Evolutionary conservation across 64 coral and sea anemone genomes (phyloP).

Genomic region (Montipora capricornis): DNA sequence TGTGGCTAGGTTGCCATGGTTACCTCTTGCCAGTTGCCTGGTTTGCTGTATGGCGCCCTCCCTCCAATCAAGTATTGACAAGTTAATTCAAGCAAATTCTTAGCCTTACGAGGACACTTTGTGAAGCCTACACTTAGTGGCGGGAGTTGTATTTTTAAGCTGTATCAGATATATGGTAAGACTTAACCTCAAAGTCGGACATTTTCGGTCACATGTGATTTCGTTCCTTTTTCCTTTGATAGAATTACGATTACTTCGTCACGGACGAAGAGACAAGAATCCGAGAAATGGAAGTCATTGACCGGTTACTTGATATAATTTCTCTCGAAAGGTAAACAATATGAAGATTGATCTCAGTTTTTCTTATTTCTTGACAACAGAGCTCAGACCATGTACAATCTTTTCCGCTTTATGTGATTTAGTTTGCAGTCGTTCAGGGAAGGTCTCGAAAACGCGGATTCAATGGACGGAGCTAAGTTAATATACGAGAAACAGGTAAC

Average conservation of each 20-base stretch:
- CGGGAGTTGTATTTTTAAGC: too few relatives aligned
- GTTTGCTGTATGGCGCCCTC: not conserved
- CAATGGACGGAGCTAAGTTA: slow-evolving; percentile 63
- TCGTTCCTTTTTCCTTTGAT: slow-evolving; percentile 18
- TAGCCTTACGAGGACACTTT: too few relatives aligned
- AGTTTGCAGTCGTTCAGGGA: slow-evolving; percentile 90
- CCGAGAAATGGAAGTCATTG: slow-evolving; percentile 91
- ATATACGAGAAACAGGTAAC: slow-evolving; percentile 72
- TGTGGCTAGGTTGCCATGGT: too few relatives aligned
- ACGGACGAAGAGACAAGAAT: slow-evolving; percentile 80
- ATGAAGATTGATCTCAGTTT: too few relatives aligned
- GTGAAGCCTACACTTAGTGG: too few relatives aligned
- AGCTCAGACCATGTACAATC: not conserved
- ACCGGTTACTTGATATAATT: slow-evolving; percentile 70
- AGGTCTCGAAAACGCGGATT: slow-evolving; percentile 64
- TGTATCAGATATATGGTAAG: too few relatives aligned
- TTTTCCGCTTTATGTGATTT: not conserved
- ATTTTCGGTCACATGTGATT: not conserved
- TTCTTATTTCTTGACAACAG: too few relatives aligned
- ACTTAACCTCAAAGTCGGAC: too few relatives aligned
- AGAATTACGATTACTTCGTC: slow-evolving; percentile 92
- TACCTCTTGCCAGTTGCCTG: too few relatives aligned
- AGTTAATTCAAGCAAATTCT: too few relatives aligned
- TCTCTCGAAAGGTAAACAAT: slow-evolving; percentile 78
- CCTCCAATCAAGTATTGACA: too few relatives aligned